Base-by-base conservation (phyloP, 2,797 vertebrate genomes). In the Hoplostethus atlanticus region DNA sequence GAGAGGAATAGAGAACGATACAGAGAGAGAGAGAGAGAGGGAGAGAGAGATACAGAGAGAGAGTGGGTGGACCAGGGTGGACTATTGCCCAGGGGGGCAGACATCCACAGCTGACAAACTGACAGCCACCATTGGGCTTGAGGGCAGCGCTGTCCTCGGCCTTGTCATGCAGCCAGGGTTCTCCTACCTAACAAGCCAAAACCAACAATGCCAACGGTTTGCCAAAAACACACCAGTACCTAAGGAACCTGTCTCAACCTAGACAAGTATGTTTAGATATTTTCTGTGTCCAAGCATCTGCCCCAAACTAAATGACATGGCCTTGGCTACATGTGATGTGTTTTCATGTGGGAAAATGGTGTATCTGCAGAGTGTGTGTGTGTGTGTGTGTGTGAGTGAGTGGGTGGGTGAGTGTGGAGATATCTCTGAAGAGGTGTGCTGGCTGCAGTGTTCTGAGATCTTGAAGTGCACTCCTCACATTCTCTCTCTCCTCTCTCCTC, bases 21-120 rank as follows among this genome's bases (percentile, higher is more conserved):
- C 5, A 34, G 21, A 48, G 21, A 28, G 13, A 63, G 52, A 25
- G 44, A 38, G 17, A 65, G 54, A 51, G 54, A 55, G 62, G 50
- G 56, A 48, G 54, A 73, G 73, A 68, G 4, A 52, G 63, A 77
- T n/a, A 53, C 65, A 62, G 58, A 28, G 48, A 66, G 64, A 54
- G 51, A 46, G 31, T 6, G 6, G 6, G 31, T 4, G 31, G 71
- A 66, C 58, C 60, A 46, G 21, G 30, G 62, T 53, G 77, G 79
- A 75, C 63, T 40, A 31, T 30, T 8, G 56, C 62, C 79, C 6
- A 2, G 8, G 83, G 81, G 66, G 71, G 71, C 59, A 83, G 72
- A 76, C 80, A 47, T 84, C 78, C 75, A 64, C 46, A 59, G 83
- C 74, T 74, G 75, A 80, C 78, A 81, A 54, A 70, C 77, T 81